Base-by-base conservation (phyloP, 2,888 invertebrate species). In the Chloroclysta siterata region DNA sequence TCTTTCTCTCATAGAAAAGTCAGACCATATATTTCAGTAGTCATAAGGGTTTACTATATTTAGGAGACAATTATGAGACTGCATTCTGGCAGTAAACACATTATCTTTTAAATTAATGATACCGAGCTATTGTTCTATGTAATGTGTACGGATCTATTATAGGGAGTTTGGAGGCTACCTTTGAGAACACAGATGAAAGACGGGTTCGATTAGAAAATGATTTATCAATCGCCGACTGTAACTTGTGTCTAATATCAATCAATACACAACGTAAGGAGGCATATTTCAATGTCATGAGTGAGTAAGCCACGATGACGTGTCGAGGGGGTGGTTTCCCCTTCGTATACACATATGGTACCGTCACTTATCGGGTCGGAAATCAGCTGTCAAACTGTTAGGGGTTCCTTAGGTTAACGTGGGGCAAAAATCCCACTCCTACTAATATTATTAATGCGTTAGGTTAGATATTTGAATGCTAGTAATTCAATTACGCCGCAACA, bases 301-400 rank as follows among this genome's bases (percentile, higher is more conserved):
- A 64, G 67, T 70, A 64, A 68, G 60, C 61, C 63, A 60, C 68
- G 53, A 61, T 68, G 69, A 68, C 66, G 72, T 66, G 68, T 69
- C 56, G 47, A 60, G 53, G 61, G 68, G 74, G 39, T 14, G 48
- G 60, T 69, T 60, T 67, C 73, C 77, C 76, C 74, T 65, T 60
- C 56, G 15, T 51, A n/a, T n/a, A 61, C 64, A 80, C 88, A 88
- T 78, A 83, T 89, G 89, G 82, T 78, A 75, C 81, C 72, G 72
- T 58, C 58, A 79, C 61, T 81, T 83, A 85, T 86, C 81, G 81
- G 76, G 73, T 76, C 84, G 85, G 87, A 85, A 89, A 90, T 91
- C 90, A 89, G 85, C 85, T 88, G 90, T 89, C 88, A 78, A 76
- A 73, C 75, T 65, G 72, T 71, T 72, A 77, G 83, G 84, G 78